Base-by-base conservation (phyloP, 2,113 vertebrate species). In the Ciconia stormi region DNA sequence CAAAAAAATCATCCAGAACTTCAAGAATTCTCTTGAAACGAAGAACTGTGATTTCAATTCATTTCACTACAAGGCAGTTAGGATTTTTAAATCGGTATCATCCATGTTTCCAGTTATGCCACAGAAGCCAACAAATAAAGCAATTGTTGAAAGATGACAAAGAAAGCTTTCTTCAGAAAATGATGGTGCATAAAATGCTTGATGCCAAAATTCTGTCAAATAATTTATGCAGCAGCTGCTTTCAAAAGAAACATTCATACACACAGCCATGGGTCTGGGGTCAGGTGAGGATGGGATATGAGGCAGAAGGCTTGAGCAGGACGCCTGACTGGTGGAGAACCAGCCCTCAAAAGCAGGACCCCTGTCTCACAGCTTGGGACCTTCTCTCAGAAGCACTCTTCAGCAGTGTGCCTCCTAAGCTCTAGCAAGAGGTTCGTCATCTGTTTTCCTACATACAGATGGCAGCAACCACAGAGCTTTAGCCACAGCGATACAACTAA, bases 171-270 rank as follows among this genome's bases (percentile, higher is more conserved):
- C 93, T 97, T 87, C 13, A 3, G 85, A 91, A 96, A 95, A 94
- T 25, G 82, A 93, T 89, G 74, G 84, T 58, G 82, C 52, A 91
- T 36, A 70, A 95, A 95, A 85, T 6, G 29, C 32, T 38, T 12
- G 50, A 96, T 90, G 94, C 94, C 95, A 97, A 95, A 95, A 96
- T 90, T 93, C 89, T 94, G 89, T 59, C 93, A 74, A 84, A 87
- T 95, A 97, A 87, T 95, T 95, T 71, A 95, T 91, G 93, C 94
- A 88, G 93, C 93, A 96, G 97, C 94, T 96, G 91, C 89, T 97
- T 95, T 97, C 94, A 96, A 96, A 97, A 85, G 94, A 82, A 95
- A 95, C 81, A 91, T 95, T 95, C 89, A 95, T 66, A 85, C 21
- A 52, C 59, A 55, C 12, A 88, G 53, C 73, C 63, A 50, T 21